Evolutionary conservation across 2,888 invertebrate genomes (phyloP).

Genomic region (Balanococcus diminutus): DNA sequence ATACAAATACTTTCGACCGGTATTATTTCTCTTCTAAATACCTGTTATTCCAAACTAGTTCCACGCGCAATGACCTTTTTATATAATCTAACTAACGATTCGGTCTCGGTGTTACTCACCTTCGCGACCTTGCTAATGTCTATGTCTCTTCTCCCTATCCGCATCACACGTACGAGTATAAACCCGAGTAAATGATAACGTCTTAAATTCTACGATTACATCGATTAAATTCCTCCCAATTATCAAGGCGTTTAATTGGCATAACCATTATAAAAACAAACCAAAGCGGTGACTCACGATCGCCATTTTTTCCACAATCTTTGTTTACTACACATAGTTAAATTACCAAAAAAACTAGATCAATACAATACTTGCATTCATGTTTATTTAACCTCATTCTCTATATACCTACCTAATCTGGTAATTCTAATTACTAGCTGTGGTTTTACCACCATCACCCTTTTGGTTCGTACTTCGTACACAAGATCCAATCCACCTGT

Average conservation of each 20-base stretch:
- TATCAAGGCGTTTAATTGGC: not conserved
- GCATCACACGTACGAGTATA: not conserved
- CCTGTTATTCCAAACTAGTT: constrained; percentile 19
- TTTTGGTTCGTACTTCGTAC: not conserved
- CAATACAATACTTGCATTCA: not conserved
- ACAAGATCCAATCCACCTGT: constrained; percentile 19
- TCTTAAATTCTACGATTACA: not conserved
- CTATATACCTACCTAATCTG: not conserved
- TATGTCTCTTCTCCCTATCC: not conserved
- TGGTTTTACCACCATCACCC: not conserved
- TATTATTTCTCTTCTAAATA: constrained; percentile 1
- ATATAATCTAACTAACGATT: constrained; percentile 33
- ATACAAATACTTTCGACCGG: not conserved
- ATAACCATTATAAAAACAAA: not conserved
- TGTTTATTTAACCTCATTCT: constrained; percentile 13
- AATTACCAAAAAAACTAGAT: constrained; percentile 3
- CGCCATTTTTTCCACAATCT: not conserved
- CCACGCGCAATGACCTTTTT: constrained; percentile 6
- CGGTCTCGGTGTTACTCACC: constrained; percentile 25
- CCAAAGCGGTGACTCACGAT: not conserved
- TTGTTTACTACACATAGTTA: not conserved
- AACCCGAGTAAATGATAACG: not conserved
- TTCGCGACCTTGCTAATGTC: constrained; percentile 28
- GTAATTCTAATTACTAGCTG: not conserved
- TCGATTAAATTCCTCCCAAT: not conserved